Evolutionary conservation across 2,113 vertebrate genomes (phyloP).

Genomic region (Tenebrosternarchus preto): DNA sequence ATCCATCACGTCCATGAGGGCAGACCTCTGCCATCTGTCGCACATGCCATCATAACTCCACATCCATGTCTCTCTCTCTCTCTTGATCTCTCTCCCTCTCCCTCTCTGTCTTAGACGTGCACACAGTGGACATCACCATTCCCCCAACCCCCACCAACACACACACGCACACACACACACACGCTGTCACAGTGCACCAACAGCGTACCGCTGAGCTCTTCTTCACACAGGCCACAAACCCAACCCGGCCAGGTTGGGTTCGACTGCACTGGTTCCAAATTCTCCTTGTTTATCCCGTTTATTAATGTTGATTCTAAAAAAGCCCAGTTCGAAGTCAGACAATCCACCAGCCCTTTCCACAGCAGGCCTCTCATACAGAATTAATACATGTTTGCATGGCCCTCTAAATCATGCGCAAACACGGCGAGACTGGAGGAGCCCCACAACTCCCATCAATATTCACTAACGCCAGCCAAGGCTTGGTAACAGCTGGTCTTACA

Average conservation of each 20-base stretch:
- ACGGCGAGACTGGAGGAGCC: slow-evolving; percentile 89
- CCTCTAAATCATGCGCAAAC: slow-evolving; percentile 97
- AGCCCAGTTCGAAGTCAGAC: slow-evolving; percentile 1
- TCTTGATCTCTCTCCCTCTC: slow-evolving; percentile 47
- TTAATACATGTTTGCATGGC: slow-evolving; percentile 96
- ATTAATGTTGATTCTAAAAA: slow-evolving; percentile 31
- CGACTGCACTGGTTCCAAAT: background rate
- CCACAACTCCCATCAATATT: slow-evolving; percentile 97
- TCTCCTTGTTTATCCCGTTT: slow-evolving; percentile 20
- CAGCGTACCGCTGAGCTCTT: background rate
- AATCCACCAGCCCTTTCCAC: slow-evolving; percentile 36
- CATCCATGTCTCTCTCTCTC: slow-evolving; percentile 37
- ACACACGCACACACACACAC: slow-evolving; percentile 22
- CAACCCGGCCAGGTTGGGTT: background rate
- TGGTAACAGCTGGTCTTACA: slow-evolving; percentile 99
- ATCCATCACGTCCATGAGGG: slow-evolving; percentile 87
- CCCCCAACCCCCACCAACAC: slow-evolving; percentile 12
- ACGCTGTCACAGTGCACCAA: too few species aligned
- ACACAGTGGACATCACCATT: slow-evolving; percentile 19
- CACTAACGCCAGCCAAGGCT: slow-evolving; percentile 98
- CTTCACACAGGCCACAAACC: slow-evolving; percentile 15
- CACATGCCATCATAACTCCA: slow-evolving; percentile 78
- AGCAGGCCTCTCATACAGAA: slow-evolving; percentile 82
- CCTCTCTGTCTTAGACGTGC: slow-evolving; percentile 57
- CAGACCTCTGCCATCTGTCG: slow-evolving; percentile 90